These are phyloP conservation scores for Matsumyia berberina DNA, from an alignment of 2,888 invertebrate genomes.

Conservation along the genomic window DNA sequence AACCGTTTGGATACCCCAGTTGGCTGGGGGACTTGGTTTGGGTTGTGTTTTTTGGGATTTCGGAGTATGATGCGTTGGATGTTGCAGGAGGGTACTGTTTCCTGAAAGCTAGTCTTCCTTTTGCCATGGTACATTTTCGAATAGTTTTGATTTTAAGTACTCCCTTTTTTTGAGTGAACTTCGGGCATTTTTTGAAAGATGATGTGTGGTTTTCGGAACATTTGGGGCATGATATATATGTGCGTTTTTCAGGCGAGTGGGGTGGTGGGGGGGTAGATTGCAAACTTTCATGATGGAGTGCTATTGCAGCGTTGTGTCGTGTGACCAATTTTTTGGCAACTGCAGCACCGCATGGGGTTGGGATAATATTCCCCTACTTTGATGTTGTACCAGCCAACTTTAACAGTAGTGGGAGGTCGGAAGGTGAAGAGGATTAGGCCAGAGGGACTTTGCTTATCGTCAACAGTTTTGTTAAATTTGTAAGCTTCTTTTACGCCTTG, in stretches of 20 bases:
- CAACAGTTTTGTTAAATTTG: constrained; percentile 27
- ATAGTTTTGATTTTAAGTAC: background rate
- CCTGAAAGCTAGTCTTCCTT: too few relatives aligned
- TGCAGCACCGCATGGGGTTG: constrained; percentile 35
- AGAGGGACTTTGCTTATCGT: constrained; percentile 2
- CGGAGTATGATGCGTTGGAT: too few relatives aligned
- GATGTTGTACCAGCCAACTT: constrained; percentile 36
- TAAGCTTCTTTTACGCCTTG: constrained; percentile 41
- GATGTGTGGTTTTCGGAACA: background rate
- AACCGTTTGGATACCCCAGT: too few relatives aligned
- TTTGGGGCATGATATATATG: background rate
- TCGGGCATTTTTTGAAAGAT: background rate
- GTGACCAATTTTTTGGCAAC: constrained; percentile 28
- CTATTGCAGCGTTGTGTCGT: constrained; percentile 24
- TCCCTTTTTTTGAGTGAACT: background rate
- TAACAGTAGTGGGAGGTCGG: constrained; percentile 13
- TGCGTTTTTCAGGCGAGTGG: background rate
- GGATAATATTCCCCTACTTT: constrained; percentile 21
- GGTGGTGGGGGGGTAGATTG: constrained; percentile 12
- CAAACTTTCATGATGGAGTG: background rate
- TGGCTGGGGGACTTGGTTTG: too few relatives aligned
- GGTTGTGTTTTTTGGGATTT: too few relatives aligned
- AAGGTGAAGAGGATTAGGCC: constrained; percentile 40
- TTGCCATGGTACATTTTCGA: too few relatives aligned
- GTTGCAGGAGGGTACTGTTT: too few relatives aligned